A percentile compares a stretch with the other conserved stretches of the same genome.
These are phyloP conservation scores for Meteorus sp. DNA, from an alignment of 1,140 invertebrate species.

Conservation along the genomic window DNA sequence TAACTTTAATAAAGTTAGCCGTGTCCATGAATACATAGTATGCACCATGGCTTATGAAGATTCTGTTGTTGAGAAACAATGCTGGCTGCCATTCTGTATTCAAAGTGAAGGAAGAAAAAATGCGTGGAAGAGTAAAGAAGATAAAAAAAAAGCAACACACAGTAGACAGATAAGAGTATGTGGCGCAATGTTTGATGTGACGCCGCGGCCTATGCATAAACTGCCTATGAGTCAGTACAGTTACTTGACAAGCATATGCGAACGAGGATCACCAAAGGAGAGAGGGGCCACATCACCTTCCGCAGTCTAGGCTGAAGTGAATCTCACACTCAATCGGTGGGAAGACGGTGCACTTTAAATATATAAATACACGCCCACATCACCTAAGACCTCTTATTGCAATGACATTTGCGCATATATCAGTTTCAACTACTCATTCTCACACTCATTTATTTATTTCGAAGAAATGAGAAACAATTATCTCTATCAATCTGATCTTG, in stretches of 20 bases:
- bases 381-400: constrained; percentile 10
- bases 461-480: background rate
- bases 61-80: background rate
- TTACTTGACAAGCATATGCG: too few relatives aligned
- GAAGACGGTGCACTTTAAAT: constrained; percentile 26
- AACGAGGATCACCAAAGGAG: too few relatives aligned
- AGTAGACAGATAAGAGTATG: too few relatives aligned
- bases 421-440: background rate
- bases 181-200: background rate
- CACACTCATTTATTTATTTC: background rate
- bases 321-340: constrained; percentile 17
- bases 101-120: background rate
- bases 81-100: background rate
- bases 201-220: background rate
- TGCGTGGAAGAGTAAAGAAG: constrained; percentile 5
- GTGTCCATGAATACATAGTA: constrained; percentile 44
- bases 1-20: constrained; percentile 43
- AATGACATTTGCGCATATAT: constrained; percentile 10
- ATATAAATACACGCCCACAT: constrained; percentile 11
- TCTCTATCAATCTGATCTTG: background rate
- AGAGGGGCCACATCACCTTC: background rate
- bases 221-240: background rate
- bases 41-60: constrained; percentile 21
- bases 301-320: background rate
- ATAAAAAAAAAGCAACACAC: background rate